Percentiles rank a stretch among this genome's conserved stretches.
Conservation (phyloP, 2,888 invertebrate species). For the Dysmachus trigonus region DNA sequence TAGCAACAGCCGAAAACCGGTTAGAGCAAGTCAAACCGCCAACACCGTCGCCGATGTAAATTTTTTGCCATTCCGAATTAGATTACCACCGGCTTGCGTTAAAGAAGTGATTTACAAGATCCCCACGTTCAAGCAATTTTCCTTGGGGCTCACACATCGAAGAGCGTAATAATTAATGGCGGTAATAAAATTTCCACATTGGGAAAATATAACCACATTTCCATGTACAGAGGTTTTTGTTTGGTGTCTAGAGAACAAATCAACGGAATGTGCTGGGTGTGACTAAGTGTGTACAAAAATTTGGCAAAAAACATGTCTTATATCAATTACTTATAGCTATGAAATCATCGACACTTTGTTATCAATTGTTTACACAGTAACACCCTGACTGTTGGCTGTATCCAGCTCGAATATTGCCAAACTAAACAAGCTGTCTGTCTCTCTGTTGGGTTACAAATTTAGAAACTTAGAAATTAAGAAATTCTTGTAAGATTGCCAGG, state of each 20-base stretch:
- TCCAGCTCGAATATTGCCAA: constrained; percentile 12
- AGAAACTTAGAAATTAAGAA: background rate
- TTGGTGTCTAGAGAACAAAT: background rate
- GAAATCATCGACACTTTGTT: background rate
- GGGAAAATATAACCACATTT: background rate
- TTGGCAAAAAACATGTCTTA: background rate
- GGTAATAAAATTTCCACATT: background rate
- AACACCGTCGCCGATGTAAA: background rate
- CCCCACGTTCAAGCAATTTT: background rate
- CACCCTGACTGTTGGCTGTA: background rate
- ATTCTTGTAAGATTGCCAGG: constrained; percentile 11
- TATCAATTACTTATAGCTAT: background rate
- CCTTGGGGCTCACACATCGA: background rate
- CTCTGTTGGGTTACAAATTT: background rate
- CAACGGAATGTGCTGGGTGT: background rate
- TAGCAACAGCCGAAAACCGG: background rate
- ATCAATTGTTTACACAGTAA: background rate
- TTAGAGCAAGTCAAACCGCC: background rate
- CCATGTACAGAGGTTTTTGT: background rate
- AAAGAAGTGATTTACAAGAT: background rate
- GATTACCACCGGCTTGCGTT: background rate
- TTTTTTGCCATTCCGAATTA: background rate
- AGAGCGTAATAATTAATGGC: background rate
- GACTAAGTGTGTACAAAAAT: background rate
- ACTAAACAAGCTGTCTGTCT: background rate